Conservation (phyloP, 2,797 vertebrate genomes). For the Masticophis lateralis region DNA sequence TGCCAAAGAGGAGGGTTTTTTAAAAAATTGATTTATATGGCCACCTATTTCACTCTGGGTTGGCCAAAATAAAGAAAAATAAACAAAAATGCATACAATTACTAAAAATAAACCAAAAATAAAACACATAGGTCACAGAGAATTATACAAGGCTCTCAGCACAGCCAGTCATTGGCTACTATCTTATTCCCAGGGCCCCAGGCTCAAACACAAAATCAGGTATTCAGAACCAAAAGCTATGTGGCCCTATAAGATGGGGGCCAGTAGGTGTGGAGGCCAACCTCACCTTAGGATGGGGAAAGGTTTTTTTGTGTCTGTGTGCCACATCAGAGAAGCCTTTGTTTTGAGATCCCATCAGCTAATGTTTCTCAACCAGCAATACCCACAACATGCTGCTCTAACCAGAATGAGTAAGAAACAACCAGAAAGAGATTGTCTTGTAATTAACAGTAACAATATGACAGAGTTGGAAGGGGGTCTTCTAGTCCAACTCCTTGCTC, state of each 20-base stretch:
- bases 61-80: not conserved
- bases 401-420: not conserved
- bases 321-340: not conserved
- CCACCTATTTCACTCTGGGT: not conserved
- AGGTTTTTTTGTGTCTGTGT: not conserved
- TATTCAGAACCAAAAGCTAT: not conserved
- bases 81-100: not conserved
- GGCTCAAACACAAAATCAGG: not conserved
- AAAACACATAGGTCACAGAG: not conserved
- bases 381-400: not conserved
- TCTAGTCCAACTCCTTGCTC: not conserved
- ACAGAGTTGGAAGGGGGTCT: not conserved
- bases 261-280: not conserved
- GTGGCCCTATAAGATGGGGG: not conserved
- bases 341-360: not conserved
- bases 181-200: not conserved
- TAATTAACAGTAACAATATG: not conserved
- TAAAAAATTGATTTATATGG: not conserved
- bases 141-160: not conserved
- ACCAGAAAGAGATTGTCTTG: not conserved
- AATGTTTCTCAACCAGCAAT: not conserved
- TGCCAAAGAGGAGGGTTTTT: not conserved
- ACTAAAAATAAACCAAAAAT: not conserved
- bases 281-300: not conserved
- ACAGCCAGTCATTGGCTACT: not conserved